Conservation (phyloP, 2,888 invertebrate species). For the Seira ritae region DNA sequence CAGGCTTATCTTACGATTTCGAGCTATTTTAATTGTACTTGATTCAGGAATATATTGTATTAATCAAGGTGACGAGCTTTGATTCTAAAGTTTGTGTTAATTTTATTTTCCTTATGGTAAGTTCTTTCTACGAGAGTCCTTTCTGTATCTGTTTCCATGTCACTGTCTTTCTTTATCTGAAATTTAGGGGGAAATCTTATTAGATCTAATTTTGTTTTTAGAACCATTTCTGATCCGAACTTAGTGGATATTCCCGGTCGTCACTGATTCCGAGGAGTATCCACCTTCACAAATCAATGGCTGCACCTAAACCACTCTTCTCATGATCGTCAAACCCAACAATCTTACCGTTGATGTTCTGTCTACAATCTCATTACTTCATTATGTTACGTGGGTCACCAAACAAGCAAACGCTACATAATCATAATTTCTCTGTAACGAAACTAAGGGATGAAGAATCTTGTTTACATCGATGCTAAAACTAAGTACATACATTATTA, state of each 20-base stretch:
- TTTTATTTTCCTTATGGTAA: neutral
- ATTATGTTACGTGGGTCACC: too few species aligned
- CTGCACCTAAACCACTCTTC: slow-evolving; percentile 24
- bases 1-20: too few species aligned
- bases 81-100: neutral
- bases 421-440: too few species aligned
- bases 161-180: neutral
- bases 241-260: slow-evolving; percentile 36
- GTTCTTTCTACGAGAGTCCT: neutral
- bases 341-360: slow-evolving; percentile 45
- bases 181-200: neutral
- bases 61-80: neutral
- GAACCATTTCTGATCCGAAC: slow-evolving; percentile 55
- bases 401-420: too few species aligned
- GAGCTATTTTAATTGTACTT: neutral
- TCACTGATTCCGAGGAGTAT: slow-evolving; percentile 38
- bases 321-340: slow-evolving; percentile 45
- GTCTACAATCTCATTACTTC: slow-evolving; percentile 42
- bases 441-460: too few species aligned
- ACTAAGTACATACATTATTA: too few species aligned
- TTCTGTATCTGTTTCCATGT: slow-evolving; percentile 10
- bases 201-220: slow-evolving; percentile 3
- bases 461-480: too few species aligned
- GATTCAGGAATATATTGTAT: neutral
- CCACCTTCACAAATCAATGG: slow-evolving; percentile 17